Evolutionary conservation across 64 coral and sea anemone genomes (phyloP).

Genomic region (Montipora foliosa): DNA sequence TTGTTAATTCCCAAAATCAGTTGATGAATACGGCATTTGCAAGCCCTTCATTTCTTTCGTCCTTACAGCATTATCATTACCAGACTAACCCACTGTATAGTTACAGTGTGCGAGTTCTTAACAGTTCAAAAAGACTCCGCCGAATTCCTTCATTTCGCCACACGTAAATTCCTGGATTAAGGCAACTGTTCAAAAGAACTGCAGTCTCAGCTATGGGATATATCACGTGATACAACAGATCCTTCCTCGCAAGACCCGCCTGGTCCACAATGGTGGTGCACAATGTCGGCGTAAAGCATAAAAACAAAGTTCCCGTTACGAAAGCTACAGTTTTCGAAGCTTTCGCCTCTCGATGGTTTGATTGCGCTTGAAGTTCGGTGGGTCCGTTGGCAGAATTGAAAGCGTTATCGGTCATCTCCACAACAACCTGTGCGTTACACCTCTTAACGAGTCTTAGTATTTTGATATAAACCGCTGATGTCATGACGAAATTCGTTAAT

Average conservation of each 20-base stretch:
- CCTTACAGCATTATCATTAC: no score
- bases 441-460: conserved; percentile 39
- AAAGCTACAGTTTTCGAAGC: conserved; percentile 47
- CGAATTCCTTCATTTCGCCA: conserved; percentile 42
- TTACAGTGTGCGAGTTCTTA: background rate
- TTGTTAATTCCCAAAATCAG: no score
- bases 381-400: background rate
- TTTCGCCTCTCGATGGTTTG: conserved; percentile 20
- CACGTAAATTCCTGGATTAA: conserved; percentile 49
- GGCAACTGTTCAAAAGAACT: conserved; percentile 47
- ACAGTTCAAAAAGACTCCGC: conserved; percentile 14
- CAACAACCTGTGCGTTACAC: conserved; percentile 10
- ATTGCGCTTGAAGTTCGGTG: background rate
- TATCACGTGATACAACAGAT: conserved; percentile 48
- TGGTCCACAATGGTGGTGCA: conserved; percentile 35
- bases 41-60: no score
- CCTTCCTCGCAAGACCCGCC: background rate
- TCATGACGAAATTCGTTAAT: conserved; percentile 9
- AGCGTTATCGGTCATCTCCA: background rate
- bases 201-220: conserved; percentile 55
- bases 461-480: conserved; percentile 38
- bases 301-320: conserved; percentile 38
- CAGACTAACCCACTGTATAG: no score
- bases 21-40: no score
- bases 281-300: conserved; percentile 27